Evolutionary conservation across 2,888 invertebrate species (phyloP).

Genomic region (Venusia cambrica): DNA sequence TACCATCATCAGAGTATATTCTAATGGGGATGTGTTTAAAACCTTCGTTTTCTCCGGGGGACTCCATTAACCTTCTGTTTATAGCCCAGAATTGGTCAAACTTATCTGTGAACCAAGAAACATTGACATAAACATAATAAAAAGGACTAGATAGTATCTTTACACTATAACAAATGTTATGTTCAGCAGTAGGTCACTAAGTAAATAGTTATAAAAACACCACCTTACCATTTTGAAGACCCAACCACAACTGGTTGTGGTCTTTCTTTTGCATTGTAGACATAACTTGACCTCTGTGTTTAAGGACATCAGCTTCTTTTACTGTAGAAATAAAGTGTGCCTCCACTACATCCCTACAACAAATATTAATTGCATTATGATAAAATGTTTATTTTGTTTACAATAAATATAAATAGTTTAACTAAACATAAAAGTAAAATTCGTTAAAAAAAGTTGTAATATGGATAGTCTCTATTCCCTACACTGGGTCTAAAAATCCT

Average conservation of each 20-base stretch:
- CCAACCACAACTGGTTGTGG: constrained; percentile 97
- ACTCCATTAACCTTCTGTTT: constrained; percentile 97
- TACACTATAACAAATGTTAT: no score
- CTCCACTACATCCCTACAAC: constrained; percentile 92
- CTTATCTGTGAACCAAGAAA: constrained; percentile 92
- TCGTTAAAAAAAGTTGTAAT: no score
- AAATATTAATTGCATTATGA: no score
- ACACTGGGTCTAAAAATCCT: no score
- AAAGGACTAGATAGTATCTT: no score
- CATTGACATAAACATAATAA: no score
- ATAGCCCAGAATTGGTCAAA: constrained; percentile 99
- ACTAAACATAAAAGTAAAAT: no score
- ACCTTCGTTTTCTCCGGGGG: constrained; percentile 87
- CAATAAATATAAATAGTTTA: no score
- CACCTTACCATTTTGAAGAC: constrained; percentile 94
- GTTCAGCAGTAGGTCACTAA: no score
- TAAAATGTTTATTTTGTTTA: no score
- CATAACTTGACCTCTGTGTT: constrained; percentile 94
- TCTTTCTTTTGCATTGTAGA: constrained; percentile 97
- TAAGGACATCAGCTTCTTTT: constrained; percentile 99
- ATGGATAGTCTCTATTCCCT: no score
- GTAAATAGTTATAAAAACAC: no score
- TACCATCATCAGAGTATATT: constrained; percentile 87
- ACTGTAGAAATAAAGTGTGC: constrained; percentile 96
- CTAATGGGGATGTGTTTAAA: constrained; percentile 95